Evolutionary conservation across 2,888 invertebrate genomes (phyloP).

Genomic region (Nymphalis polychloros): DNA sequence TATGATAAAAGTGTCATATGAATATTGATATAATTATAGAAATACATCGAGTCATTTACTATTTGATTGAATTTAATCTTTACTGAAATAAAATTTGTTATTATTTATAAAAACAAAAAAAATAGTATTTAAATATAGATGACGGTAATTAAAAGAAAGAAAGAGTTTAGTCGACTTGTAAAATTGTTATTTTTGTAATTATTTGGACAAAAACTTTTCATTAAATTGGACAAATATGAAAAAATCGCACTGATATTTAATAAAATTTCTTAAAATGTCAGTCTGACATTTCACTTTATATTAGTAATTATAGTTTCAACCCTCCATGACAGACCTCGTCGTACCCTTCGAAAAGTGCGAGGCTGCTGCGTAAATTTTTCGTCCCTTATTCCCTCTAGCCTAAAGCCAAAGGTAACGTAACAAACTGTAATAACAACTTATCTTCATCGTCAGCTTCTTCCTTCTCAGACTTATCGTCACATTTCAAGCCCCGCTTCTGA

Average conservation of each 20-base stretch:
- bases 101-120: too few relatives aligned
- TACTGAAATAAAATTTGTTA: too few relatives aligned
- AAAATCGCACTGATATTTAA: not conserved
- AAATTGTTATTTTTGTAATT: not conserved
- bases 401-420: conserved; percentile 51
- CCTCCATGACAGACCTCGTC: not conserved
- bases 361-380: conserved; percentile 11
- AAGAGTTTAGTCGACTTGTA: too few relatives aligned
- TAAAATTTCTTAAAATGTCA: not conserved
- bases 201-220: not conserved
- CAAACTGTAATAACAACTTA: conserved; percentile 67
- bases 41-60: too few relatives aligned
- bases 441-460: conserved; percentile 55
- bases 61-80: too few relatives aligned
- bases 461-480: conserved; percentile 18
- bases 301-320: conserved; percentile 5
- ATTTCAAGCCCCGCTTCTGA: conserved; percentile 14
- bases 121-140: too few relatives aligned
- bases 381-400: conserved; percentile 38
- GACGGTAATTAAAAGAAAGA: too few relatives aligned
- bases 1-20: too few relatives aligned
- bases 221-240: not conserved
- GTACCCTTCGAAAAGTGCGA: conserved; percentile 3
- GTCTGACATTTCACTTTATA: conserved; percentile 2
- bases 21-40: too few relatives aligned